Conservation (phyloP, 2,888 invertebrate species). For the Leptopilina drosophilae region DNA sequence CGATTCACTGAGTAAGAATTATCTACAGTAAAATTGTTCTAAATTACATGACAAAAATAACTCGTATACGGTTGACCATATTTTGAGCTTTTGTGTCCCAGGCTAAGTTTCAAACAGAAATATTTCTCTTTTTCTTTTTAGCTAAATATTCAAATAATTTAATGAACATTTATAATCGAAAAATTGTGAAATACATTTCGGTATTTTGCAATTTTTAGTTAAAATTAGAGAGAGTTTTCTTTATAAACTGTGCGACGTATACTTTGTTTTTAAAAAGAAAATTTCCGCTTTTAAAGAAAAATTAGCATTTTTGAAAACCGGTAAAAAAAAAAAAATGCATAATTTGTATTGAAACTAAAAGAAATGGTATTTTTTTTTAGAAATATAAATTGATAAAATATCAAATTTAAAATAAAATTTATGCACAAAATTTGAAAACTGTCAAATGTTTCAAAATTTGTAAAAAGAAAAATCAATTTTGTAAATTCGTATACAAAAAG, state of each 20-base stretch:
- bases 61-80: constrained; percentile 24
- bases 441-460: too few species aligned
- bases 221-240: too few species aligned
- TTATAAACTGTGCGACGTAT: background rate
- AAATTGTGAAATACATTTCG: constrained; percentile 7
- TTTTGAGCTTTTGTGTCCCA: constrained; percentile 11
- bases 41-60: constrained; percentile 4
- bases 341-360: too few species aligned
- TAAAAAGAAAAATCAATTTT: too few species aligned
- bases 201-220: background rate
- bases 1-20: constrained; percentile 5
- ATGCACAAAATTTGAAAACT: too few species aligned
- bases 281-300: background rate
- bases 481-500: background rate
- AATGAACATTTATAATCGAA: constrained; percentile 18
- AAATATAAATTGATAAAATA: too few species aligned
- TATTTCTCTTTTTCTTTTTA: background rate
- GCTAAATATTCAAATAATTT: constrained; percentile 15
- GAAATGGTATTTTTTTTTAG: too few species aligned
- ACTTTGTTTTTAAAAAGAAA: background rate
- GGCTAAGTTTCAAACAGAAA: constrained; percentile 18
- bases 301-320: too few species aligned
- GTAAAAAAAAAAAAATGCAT: too few species aligned
- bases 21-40: constrained; percentile 16
- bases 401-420: too few species aligned